Conservation (phyloP, 1,140 invertebrate species). For the Eubasilissa regina region DNA sequence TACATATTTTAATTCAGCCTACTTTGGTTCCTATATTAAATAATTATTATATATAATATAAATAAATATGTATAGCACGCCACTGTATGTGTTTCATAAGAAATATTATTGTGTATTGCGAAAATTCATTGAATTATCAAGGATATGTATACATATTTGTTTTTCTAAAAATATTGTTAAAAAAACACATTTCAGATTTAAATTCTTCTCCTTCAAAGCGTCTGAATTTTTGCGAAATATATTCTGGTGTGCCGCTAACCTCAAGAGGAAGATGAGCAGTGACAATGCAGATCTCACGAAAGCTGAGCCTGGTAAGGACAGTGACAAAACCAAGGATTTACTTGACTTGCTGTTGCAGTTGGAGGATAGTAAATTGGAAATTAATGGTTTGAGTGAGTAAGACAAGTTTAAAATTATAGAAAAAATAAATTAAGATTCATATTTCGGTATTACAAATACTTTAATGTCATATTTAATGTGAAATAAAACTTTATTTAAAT, state of each 20-base stretch:
- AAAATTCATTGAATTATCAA: no score
- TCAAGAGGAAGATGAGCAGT: background rate
- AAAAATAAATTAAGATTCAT: background rate
- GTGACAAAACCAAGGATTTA: background rate
- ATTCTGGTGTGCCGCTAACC: constrained; percentile 1
- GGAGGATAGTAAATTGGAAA: background rate
- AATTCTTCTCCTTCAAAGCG: background rate
- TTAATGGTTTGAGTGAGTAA: constrained; percentile 17
- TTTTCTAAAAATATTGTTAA: no score
- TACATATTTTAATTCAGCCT: no score
- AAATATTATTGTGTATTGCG: no score
- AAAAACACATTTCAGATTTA: constrained; percentile 1
- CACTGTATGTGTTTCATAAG: no score
- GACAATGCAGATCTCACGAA: background rate
- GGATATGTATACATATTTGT: no score
- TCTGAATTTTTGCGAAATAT: background rate
- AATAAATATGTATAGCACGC: no score
- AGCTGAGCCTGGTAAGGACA: background rate
- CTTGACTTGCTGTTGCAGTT: constrained; percentile 4
- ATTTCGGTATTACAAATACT: background rate
- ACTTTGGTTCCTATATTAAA: no score
- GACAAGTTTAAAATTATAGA: background rate
- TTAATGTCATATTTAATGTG: no score
- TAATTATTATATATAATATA: no score
- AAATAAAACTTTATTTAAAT: background rate